Base-by-base conservation (phyloP, 2,888 invertebrate species). In the Stratiomys singularior region DNA sequence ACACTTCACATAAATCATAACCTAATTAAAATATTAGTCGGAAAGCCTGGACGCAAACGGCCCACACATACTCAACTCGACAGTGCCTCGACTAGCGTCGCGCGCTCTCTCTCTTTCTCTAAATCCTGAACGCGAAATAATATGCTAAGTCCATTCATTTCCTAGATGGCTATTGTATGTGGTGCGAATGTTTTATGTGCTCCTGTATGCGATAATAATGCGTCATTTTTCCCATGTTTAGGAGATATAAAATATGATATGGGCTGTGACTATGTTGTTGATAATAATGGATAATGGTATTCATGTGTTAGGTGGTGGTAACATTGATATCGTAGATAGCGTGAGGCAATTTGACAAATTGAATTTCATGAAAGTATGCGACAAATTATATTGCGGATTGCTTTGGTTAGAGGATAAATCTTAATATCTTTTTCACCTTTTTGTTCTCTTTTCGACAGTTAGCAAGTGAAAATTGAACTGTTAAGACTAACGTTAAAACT, bases 11-110 rank as follows among this genome's bases (percentile, higher is more conserved):
- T 76, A 76, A 76, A 76, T 76, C 76, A 76, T 64, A 76, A 76
- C 46, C 76, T 76, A 76, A 76, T 76, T 76, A 76, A 76, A 64
- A 76, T 76, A 64, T 76, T 74, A 74, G 74, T 58, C 58, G 58
- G 74, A 13, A 37, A 46, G 71, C 9, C 1, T 67, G 44, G 44
- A 47, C 69, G 46, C n/a, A n/a, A n/a, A n/a, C 27, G 66, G 21
- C 25, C 66, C 27, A 66, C 11, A 37, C 30, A 30, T 9, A 11
- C 23, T 15, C 9, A 27, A 25, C 25, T 63, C 63, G 52, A 15
- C n/a, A n/a, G n/a, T n/a, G n/a, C n/a, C n/a, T n/a, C n/a, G n/a
- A n/a, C n/a, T n/a, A n/a, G n/a, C n/a, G n/a, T n/a, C n/a, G n/a
- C n/a, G n/a, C n/a, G n/a, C n/a, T n/a, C n/a, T n/a, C 4, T 52